A percentile compares a stretch with the other conserved stretches of the same genome.
These are phyloP conservation scores for Drosophila meridionalis DNA, from an alignment of 2,888 invertebrate species.

Conservation along the genomic window DNA sequence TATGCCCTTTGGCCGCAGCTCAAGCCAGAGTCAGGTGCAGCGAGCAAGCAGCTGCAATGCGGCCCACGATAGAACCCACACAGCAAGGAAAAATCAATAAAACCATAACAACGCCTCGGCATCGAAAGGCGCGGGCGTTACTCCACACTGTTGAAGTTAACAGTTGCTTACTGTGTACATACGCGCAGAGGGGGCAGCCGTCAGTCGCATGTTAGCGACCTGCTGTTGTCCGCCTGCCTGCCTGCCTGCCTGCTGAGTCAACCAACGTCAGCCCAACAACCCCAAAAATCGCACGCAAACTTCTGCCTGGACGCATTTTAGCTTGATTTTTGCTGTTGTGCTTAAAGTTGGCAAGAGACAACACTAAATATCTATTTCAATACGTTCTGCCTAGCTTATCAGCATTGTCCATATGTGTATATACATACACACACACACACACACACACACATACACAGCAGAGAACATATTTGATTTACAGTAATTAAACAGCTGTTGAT, in stretches of 20 bases:
- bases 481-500: constrained; percentile 58
- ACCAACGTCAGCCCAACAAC: constrained; percentile 12
- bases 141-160: constrained; percentile 52
- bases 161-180: constrained; percentile 24
- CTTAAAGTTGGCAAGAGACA: constrained; percentile 5
- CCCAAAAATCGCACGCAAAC: neutral
- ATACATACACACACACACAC: neutral
- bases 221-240: constrained; percentile 7
- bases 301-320: constrained; percentile 9
- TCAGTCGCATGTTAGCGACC: constrained; percentile 37
- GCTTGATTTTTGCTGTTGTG: constrained; percentile 9
- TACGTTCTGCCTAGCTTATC: constrained; percentile 38
- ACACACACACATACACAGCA: neutral
- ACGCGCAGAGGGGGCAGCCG: neutral
- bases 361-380: constrained; percentile 15
- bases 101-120: constrained; percentile 68
- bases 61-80: constrained; percentile 24
- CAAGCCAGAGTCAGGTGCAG: neutral
- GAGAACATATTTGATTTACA: constrained; percentile 19
- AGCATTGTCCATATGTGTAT: constrained; percentile 11
- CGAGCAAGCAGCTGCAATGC: neutral
- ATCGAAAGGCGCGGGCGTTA: constrained; percentile 38
- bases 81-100: constrained; percentile 74
- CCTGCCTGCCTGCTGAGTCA: constrained; percentile 44
- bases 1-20: constrained; percentile 5